These are phyloP conservation scores for Acronicta leporina DNA, from an alignment of 2,888 invertebrate genomes.

Conservation along the genomic window DNA sequence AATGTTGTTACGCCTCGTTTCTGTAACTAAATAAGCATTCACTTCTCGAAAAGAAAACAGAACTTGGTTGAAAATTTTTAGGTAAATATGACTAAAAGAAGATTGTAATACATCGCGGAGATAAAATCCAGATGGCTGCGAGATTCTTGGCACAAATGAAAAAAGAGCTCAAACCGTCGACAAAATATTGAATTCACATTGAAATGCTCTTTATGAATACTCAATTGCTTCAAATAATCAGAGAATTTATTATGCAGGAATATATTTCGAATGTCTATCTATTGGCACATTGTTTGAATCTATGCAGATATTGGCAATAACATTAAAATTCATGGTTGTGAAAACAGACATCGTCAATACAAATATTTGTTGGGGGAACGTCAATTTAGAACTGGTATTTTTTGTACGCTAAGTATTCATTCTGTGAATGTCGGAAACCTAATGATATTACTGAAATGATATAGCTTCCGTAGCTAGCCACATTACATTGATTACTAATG, in stretches of 20 bases:
- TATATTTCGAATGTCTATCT: constrained; percentile 35
- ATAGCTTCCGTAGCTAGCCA: constrained; percentile 2
- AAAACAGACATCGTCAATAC: constrained; percentile 38
- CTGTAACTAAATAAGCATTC: constrained; percentile 75
- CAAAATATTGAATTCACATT: constrained; percentile 65
- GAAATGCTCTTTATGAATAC: constrained; percentile 63
- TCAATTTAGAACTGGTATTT: constrained; percentile 24
- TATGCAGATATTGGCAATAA: constrained; percentile 45
- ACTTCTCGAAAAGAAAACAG: constrained; percentile 71
- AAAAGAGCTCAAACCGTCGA: constrained; percentile 63
- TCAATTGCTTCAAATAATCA: constrained; percentile 61
- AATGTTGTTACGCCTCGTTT: constrained; percentile 72
- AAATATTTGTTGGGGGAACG: constrained; percentile 34
- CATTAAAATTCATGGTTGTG: constrained; percentile 51
- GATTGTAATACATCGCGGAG: constrained; percentile 70
- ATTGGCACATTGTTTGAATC: constrained; percentile 41
- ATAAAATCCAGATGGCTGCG: constrained; percentile 74
- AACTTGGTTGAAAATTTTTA: constrained; percentile 65
- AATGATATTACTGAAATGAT: not conserved
- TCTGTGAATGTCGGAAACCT: constrained; percentile 25
- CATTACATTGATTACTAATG: constrained; percentile 47
- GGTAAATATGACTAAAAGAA: constrained; percentile 71
- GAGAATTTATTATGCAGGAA: constrained; percentile 46
- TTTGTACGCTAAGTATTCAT: constrained; percentile 27
- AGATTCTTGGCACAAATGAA: constrained; percentile 64